Base-by-base conservation (phyloP, 2,888 invertebrate genomes). In the Allophyes oxyacanthae region DNA sequence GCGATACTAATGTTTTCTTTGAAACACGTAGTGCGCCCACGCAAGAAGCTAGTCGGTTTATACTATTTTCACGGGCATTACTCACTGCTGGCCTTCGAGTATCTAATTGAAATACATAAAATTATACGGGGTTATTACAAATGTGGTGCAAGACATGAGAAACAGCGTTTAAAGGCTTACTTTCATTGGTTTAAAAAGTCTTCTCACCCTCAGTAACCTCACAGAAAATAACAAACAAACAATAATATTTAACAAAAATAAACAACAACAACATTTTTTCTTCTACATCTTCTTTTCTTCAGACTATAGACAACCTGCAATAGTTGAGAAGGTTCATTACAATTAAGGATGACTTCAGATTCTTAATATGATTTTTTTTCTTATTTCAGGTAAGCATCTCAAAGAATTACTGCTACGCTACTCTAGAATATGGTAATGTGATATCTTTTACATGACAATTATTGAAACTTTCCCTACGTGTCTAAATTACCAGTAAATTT, bases 51-150 rank as follows among this genome's bases (percentile, higher is more conserved):
- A 52, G 51, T 54, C 45, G 50, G 55, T 28, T 43, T 8, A 52
- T 59, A 49, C 52, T 79, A 77, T 79, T 82, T 83, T 79, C 77
- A 75, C 68, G 72, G 72, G 28, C 64, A 67, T 79, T 75, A 72
- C 57, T 76, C 75, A 77, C 34, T 48, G 9, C 9, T 38, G 72
- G 53, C 82, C 81, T 82, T 81, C 72, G 61, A n/a, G 49, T 28
- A 59, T 56, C 34, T 73, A 74, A 78, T 79, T 78, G 75, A 75
- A 77, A 78, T 64, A 75, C 60, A 71, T 66, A 66, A 71, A 72
- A 66, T 57, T 57, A 64, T 71, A 65, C 54, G 54, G 52, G 41
- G 15, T 34, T 36, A 42, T 28, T 9, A 33, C 20, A 20, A n/a
- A n/a, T 11, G 30, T 20, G 62, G 44, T 44, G 15, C 38, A 69